Percentiles rank a stretch among this genome's conserved stretches.
Conservation (phyloP, 2,113 vertebrate species). For the Syrrhaptes paradoxus region DNA sequence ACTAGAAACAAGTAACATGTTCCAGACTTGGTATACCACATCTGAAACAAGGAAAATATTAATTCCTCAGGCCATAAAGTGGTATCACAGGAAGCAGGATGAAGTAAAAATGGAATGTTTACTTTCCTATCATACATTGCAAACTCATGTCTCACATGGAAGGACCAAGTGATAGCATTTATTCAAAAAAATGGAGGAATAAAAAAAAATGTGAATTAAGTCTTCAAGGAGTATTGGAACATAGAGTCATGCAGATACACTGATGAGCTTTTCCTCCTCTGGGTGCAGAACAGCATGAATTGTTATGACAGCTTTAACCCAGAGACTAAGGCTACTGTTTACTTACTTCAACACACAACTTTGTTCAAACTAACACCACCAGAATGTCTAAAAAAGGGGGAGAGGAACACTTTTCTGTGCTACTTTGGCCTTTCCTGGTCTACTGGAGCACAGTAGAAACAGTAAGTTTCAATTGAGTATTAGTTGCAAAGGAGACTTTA, state of each 20-base stretch:
- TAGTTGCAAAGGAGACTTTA: slow-evolving; percentile 10
- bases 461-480: not conserved
- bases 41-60: not conserved
- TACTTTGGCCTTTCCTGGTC: not conserved
- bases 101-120: not conserved
- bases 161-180: not conserved
- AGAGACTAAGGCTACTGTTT: not conserved
- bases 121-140: not conserved
- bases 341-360: not conserved
- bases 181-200: not conserved
- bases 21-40: not conserved
- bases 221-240: not conserved
- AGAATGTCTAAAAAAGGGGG: not conserved
- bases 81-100: not conserved
- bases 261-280: not conserved
- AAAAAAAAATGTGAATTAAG: not conserved
- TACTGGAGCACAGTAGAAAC: not conserved
- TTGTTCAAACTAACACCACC: not conserved
- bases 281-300: not conserved
- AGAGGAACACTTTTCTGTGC: not conserved
- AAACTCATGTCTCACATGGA: not conserved
- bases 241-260: not conserved
- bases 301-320: not conserved
- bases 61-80: not conserved
- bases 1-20: not conserved